Base-by-base conservation (phyloP, 2,888 invertebrate species). In the Luffia ferchaultella region DNA sequence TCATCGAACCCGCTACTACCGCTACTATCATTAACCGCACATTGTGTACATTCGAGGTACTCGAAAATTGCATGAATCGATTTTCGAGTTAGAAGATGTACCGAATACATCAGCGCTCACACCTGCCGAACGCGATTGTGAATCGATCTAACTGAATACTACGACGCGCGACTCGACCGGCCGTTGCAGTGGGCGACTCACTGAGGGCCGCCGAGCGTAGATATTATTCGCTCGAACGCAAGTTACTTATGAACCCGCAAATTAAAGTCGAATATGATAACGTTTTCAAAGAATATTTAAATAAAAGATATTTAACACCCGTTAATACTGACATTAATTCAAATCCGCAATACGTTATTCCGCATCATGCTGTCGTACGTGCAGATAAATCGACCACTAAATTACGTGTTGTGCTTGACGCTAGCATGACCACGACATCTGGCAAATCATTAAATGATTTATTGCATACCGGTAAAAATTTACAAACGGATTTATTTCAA, bases 391-490 rank as follows among this genome's bases (percentile, higher is more conserved):
- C 30, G 1, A 48, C 50, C 30, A 30, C 30, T 7, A 30, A 30
- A 12, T 30, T 30, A 30, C 30, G 30, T 30, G 30, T 30, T 7
- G 30, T 30, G 3, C 12, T 30, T 7, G 30, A 30, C 43, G 56
- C 52, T 5, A 55, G 55, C 20, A 30, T 45, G 20, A 55, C 50
- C 46, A 52, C 53, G 9, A 42, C 41, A 17, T 30, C 52, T 20
- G 54, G 53, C 9, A 16, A 48, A 17, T 56, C 54, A 20, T 43
- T 55, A 2, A 56, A 53, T 45, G 53, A 56, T 18, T 41, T 55
- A 15, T 30, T 57, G 12, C 53, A 55, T 51, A 42, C 46, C 12
- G 57, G 57, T 2, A 50, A 54, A 2, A 57, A 57, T 43, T 45
- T 55, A 20, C 57, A 55, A 50, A 49, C 47, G 3, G 30, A 30